These are phyloP conservation scores for Brienomyrus longianalis DNA, from an alignment of 2,113 vertebrate species.

Conservation along the genomic window DNA sequence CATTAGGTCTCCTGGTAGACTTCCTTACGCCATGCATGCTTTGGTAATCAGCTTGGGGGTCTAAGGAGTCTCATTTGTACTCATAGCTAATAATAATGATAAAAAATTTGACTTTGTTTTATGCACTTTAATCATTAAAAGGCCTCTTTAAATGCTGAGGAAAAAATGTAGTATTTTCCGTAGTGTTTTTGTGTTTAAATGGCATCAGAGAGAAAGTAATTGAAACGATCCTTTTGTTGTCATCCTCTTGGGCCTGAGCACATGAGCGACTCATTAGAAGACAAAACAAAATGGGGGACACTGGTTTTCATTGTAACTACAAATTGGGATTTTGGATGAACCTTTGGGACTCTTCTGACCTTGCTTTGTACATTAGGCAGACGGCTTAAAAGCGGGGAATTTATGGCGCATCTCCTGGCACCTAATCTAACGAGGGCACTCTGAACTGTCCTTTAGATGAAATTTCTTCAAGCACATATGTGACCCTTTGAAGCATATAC, in stretches of 20 bases:
- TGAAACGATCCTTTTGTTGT: neutral
- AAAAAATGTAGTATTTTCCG: neutral
- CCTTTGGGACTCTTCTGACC: neutral
- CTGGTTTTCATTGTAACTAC: neutral
- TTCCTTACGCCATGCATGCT: neutral
- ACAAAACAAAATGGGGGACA: constrained; percentile 7
- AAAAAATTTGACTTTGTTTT: neutral
- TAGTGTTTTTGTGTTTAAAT: neutral
- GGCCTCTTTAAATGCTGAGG: neutral
- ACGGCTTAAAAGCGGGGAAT: neutral
- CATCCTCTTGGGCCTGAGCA: neutral
- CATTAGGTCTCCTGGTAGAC: neutral
- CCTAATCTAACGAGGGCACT: neutral
- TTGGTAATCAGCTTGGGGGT: neutral
- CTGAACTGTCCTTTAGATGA: neutral
- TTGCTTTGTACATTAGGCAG: neutral
- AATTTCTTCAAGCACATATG: neutral
- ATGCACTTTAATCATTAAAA: constrained; percentile 8
- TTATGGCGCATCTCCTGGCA: neutral
- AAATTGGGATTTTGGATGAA: neutral
- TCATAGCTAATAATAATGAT: neutral
- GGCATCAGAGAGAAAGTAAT: neutral
- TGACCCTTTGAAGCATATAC: neutral
- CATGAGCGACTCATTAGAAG: neutral
- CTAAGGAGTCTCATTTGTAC: neutral